Conservation (phyloP, 2,113 vertebrate species). For the Indri indri region DNA sequence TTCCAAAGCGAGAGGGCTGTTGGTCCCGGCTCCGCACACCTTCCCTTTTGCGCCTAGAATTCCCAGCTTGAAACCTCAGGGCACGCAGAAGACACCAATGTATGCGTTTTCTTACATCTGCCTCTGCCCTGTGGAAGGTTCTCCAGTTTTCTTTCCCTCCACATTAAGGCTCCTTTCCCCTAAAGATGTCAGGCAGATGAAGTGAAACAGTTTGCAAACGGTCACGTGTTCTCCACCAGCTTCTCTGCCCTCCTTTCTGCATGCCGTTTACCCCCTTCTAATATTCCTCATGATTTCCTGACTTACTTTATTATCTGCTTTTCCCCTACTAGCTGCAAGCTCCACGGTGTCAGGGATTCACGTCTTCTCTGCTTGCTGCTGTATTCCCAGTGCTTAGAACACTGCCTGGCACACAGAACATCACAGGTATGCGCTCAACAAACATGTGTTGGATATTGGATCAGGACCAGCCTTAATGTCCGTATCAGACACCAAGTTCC, state of each 20-base stretch:
- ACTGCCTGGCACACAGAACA: accelerated
- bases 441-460: too few species aligned
- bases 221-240: too few species aligned
- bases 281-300: not conserved
- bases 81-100: not conserved
- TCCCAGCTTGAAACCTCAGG: not conserved
- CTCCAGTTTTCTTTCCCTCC: not conserved
- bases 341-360: not conserved
- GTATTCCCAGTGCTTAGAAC: not conserved
- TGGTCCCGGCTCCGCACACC: accelerated
- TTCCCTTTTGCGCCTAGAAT: not conserved
- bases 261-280: not conserved
- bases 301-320: not conserved
- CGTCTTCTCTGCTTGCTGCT: not conserved
- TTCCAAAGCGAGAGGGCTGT: not conserved
- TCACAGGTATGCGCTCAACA: accelerated
- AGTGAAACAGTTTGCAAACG: not conserved
- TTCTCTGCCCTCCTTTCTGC: not conserved
- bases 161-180: not conserved
- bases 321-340: not conserved
- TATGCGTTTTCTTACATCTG: not conserved
- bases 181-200: not conserved
- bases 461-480: not conserved
- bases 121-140: not conserved
- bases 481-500: not conserved